These are phyloP conservation scores for Halictus ligatus DNA, from an alignment of 2,888 invertebrate genomes.

Conservation along the genomic window DNA sequence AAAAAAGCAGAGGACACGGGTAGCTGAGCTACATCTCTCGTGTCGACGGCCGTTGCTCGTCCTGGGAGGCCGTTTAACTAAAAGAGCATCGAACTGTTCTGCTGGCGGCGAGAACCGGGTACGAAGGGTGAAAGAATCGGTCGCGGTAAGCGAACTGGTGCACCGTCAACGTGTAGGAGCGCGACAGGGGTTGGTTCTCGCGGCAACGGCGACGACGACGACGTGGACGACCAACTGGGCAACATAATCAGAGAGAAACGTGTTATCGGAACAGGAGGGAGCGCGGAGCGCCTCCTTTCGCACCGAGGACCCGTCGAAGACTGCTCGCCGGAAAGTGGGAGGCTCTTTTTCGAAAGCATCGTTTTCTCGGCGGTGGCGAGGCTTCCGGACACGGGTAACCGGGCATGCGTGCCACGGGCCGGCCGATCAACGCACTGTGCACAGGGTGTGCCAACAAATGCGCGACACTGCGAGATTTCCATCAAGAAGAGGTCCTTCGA, in stretches of 20 bases:
- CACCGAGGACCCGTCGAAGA: slow-evolving; percentile 71
- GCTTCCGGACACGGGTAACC: slow-evolving; percentile 70
- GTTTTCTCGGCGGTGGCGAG: slow-evolving; percentile 70
- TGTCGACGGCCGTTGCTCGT: not conserved
- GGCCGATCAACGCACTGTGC: slow-evolving; percentile 62
- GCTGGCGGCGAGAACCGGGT: not conserved
- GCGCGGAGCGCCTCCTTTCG: slow-evolving; percentile 52
- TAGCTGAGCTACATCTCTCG: slow-evolving; percentile 25
- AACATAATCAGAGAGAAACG: slow-evolving; percentile 37
- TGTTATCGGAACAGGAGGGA: slow-evolving; percentile 21
- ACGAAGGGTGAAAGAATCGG: not conserved
- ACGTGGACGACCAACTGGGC: not conserved
- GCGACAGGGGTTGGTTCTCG: slow-evolving; percentile 9
- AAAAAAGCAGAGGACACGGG: slow-evolving; percentile 7
- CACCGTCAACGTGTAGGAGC: not conserved
- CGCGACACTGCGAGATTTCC: slow-evolving; percentile 8
- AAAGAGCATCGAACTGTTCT: slow-evolving; percentile 15
- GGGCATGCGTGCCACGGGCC: slow-evolving; percentile 73
- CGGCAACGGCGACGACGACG: not conserved
- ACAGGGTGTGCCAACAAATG: slow-evolving; percentile 66
- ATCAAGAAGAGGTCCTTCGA: not conserved
- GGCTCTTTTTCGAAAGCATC: slow-evolving; percentile 69
- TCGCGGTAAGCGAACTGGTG: not conserved
- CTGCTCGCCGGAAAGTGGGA: slow-evolving; percentile 61
- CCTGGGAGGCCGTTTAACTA: not conserved